Percentiles rank a stretch among this genome's conserved stretches.
phyloP scores from a whole-genome alignment of 2,888 invertebrate genomes.

The Crocallis elinguaria region DNA sequence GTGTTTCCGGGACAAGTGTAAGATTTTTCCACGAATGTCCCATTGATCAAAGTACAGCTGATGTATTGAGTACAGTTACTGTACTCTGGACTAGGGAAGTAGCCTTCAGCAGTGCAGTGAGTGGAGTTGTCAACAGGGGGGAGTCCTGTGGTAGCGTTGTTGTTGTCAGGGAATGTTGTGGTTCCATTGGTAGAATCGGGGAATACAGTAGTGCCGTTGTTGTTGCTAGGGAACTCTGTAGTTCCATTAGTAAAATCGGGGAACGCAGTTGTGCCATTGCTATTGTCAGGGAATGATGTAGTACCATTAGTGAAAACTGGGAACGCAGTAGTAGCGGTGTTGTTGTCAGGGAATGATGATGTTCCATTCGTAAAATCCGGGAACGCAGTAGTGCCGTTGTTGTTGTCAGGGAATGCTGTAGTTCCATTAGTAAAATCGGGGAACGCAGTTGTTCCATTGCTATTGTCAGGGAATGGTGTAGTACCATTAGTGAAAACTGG shows the following conservation, averaged over 20 bases:
- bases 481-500: neutral
- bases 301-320: neutral
- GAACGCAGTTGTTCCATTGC: neutral
- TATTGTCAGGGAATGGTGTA: neutral
- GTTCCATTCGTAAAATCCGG: neutral
- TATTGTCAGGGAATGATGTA: neutral
- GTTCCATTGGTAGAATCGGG: neutral
- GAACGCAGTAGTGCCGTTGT: neutral
- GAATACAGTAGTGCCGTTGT: neutral
- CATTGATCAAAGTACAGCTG: constrained; percentile 8
- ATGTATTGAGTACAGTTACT: neutral
- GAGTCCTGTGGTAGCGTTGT: neutral
- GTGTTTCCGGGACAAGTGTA: constrained; percentile 6
- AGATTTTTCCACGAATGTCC: constrained; percentile 1
- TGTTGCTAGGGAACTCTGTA: neutral
- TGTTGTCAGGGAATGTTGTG: neutral
- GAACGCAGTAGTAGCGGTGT: neutral
- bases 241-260: neutral
- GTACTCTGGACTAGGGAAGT: neutral
- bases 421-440: neutral
- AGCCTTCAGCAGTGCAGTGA: neutral
- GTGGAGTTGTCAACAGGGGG: neutral
- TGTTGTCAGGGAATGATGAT: neutral
- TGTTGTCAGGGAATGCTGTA: neutral
- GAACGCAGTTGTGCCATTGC: neutral